Base-by-base conservation (phyloP, 1,140 invertebrate species). In the Ips typographus region DNA sequence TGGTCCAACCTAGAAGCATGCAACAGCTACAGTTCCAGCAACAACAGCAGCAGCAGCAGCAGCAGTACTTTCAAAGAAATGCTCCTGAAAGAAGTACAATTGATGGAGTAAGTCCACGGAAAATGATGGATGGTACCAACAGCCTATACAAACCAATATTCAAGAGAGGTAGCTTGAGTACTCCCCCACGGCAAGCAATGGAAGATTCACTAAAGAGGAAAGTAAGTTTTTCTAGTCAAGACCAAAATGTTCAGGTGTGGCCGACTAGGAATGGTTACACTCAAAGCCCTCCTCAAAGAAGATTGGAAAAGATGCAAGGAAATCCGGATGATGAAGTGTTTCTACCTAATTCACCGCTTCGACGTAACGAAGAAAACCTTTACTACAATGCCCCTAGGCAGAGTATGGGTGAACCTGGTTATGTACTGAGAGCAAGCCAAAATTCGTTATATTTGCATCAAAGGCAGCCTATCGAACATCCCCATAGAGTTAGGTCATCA, bases 251-350 rank as follows among this genome's bases (percentile, higher is more conserved):
- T 51, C 75, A 57, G 77, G 78, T 58, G 75, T 85, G 84, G 84
- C 84, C 84, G 6, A 85, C 84, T 1, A 84, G 82, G 62, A 83
- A 82, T 55, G 84, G 84, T 1, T 83, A 80, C 68, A 83, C 83
- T 0, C 79, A 83, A n/a, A 83, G 83, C 73, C 84, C 84, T 2
- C 84, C 84, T 1, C 84, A 84, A 0, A 78, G 84, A 49, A 78
- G 81, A 60, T 74, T 83, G 2, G 77, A 79, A 22, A 58, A 59
- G 38, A 7, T 49, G 22, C 49, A 68, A 7, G 67, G 55, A n/a
- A 49, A 64, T 40, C 44, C 69, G 5, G 73, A 74, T 6, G 74
- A 77, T 56, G 74, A 76, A 4, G 74, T 75, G 3, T 75, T 76
- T 59, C 51, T 75, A n/a, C 66, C 74, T 1, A 69, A 58, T 39